These are phyloP conservation scores for Drosophila algonquin DNA, from an alignment of 2,888 invertebrate species.

Conservation along the genomic window DNA sequence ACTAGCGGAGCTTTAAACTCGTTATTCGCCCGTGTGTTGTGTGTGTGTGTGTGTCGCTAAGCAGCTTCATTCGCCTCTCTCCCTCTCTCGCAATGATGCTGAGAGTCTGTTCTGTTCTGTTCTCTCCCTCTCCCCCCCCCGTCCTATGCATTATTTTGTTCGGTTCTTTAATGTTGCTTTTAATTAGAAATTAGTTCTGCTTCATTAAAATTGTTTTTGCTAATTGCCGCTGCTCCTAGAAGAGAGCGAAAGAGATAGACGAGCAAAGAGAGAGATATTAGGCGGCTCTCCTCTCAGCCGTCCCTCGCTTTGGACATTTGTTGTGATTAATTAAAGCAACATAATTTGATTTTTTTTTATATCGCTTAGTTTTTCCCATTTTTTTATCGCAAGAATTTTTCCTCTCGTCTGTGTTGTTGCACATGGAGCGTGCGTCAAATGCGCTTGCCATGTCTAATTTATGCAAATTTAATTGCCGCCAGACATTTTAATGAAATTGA, in stretches of 20 bases:
- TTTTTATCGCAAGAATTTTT: constrained; percentile 14
- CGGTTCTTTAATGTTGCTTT: constrained; percentile 55
- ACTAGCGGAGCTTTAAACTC: constrained; percentile 72
- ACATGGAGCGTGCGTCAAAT: constrained; percentile 44
- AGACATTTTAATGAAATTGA: constrained; percentile 60
- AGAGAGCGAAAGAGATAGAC: not conserved
- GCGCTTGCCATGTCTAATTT: constrained; percentile 58
- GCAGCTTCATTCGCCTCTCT: constrained; percentile 54
- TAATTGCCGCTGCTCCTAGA: constrained; percentile 42
- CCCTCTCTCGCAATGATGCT: constrained; percentile 7
- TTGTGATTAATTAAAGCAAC: constrained; percentile 52
- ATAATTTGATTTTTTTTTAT: constrained; percentile 26
- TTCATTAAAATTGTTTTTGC: constrained; percentile 64
- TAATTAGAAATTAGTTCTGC: constrained; percentile 69
- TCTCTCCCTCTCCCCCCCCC: not conserved
- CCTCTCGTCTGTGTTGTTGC: constrained; percentile 20
- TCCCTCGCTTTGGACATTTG: constrained; percentile 24
- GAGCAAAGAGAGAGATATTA: not conserved
- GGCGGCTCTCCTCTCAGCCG: not conserved
- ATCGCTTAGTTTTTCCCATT: constrained; percentile 11
- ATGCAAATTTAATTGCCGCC: constrained; percentile 67
- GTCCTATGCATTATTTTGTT: constrained; percentile 44
- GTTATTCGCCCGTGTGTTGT: constrained; percentile 53
- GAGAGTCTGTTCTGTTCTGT: constrained; percentile 10
- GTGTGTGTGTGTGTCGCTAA: constrained; percentile 20